These are phyloP conservation scores for Metallyticus violacea DNA, from an alignment of 2,888 invertebrate genomes.

Conservation along the genomic window DNA sequence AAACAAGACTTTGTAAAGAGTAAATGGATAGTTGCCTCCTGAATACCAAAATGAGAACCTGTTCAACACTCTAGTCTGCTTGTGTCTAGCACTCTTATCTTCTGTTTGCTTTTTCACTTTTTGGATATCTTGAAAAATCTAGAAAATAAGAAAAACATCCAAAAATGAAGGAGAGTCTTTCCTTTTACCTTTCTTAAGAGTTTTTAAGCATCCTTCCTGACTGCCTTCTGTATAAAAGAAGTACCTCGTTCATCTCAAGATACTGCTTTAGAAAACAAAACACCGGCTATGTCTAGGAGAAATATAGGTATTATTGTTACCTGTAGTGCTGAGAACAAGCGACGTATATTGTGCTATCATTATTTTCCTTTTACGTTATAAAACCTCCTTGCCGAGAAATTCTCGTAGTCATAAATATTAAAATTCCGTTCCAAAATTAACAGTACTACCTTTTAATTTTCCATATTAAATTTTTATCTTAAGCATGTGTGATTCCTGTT, in stretches of 20 bases:
- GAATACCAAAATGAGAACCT: neutral
- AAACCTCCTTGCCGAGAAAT: too few relatives aligned
- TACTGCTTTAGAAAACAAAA: neutral
- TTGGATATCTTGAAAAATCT: neutral
- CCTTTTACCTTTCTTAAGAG: neutral
- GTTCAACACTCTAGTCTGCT: neutral
- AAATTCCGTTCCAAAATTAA: too few relatives aligned
- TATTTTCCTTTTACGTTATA: too few relatives aligned
- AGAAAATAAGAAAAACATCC: neutral
- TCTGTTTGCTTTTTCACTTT: neutral
- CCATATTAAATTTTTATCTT: too few relatives aligned
- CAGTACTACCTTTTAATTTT: too few relatives aligned
- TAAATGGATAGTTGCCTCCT: neutral
- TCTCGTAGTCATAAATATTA: too few relatives aligned
- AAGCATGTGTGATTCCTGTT: too few relatives aligned
- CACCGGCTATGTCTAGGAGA: too few relatives aligned
- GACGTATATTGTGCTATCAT: too few relatives aligned
- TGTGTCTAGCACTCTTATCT: neutral
- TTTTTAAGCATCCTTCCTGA: neutral
- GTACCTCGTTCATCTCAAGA: neutral
- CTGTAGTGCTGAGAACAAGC: too few relatives aligned
- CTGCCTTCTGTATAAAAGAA: neutral
- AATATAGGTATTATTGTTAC: too few relatives aligned
- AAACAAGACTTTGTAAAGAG: neutral
- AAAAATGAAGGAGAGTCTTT: neutral